Conservation (phyloP, 2,797 vertebrate genomes). For the Ateles fusciceps region DNA sequence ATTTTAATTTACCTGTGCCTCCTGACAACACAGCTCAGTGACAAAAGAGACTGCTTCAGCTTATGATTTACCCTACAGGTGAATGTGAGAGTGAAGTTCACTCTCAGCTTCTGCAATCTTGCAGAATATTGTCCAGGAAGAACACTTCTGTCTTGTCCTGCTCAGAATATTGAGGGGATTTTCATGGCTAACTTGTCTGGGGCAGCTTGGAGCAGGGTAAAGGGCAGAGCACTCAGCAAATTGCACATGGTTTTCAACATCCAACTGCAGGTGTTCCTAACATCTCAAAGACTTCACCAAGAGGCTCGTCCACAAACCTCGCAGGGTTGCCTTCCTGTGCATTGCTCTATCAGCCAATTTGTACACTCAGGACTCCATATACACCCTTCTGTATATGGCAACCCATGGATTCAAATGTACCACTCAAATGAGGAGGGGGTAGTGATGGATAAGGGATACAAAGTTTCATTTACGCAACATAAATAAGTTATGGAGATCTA, state of each 20-base stretch:
- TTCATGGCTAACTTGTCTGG: not conserved
- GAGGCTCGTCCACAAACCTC: not conserved
- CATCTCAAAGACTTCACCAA: not conserved
- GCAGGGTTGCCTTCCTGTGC: not conserved
- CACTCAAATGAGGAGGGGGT: not conserved
- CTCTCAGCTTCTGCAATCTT: not conserved
- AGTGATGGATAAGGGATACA: not conserved
- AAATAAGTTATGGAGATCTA: not conserved
- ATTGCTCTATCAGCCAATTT: not conserved
- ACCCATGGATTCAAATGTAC: not conserved
- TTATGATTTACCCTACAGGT: not conserved
- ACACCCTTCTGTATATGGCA: not conserved
- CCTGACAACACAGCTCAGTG: not conserved
- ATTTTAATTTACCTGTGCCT: not conserved
- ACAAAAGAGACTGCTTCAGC: not conserved
- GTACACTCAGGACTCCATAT: not conserved
- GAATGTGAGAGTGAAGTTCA: not conserved
- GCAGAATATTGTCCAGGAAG: not conserved
- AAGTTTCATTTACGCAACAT: not conserved
- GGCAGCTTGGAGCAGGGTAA: not conserved
- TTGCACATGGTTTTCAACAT: not conserved
- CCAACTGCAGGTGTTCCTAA: not conserved
- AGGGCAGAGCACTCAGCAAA: not conserved
- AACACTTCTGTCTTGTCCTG: not conserved
- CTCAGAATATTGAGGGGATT: not conserved